A percentile compares a stretch with the other conserved stretches of the same genome.
Evolutionary conservation across 2,113 vertebrate genomes (phyloP).

Genomic region (Choloepus hoffmanni): DNA sequence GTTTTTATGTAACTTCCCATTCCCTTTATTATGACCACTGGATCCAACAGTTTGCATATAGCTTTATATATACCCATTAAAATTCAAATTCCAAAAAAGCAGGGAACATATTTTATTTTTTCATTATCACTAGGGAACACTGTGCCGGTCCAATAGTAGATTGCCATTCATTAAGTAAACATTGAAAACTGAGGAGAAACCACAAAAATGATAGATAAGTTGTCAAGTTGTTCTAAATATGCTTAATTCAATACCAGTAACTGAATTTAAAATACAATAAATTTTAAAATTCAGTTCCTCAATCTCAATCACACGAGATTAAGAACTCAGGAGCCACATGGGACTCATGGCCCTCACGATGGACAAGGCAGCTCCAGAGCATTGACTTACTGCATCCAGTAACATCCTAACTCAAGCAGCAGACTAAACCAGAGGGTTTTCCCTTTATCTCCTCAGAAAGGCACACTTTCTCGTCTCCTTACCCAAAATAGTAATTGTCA

Average conservation of each 20-base stretch:
- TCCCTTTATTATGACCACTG: not conserved
- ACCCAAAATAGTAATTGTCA: not conserved
- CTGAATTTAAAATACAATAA: not conserved
- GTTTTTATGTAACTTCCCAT: not conserved
- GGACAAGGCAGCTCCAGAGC: not conserved
- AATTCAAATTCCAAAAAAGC: not conserved
- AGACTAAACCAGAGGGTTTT: not conserved
- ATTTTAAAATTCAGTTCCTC: not conserved
- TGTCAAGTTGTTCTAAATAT: not conserved
- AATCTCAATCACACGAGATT: not conserved
- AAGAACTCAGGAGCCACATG: not conserved
- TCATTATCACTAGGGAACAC: not conserved
- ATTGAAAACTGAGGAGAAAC: not conserved
- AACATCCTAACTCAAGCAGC: not conserved
- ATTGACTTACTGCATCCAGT: not conserved
- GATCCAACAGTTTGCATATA: not conserved
- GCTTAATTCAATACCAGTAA: not conserved
- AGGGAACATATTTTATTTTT: not conserved
- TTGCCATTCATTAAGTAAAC: not conserved
- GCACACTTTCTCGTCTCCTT: not conserved
- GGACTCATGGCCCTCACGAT: fast-evolving
- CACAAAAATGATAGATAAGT: too few relatives aligned
- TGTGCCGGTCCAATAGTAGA: not conserved
- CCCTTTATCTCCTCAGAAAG: not conserved
- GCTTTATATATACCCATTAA: not conserved